Base-by-base conservation (phyloP, 2,888 invertebrate species). In the Boloria selene region DNA sequence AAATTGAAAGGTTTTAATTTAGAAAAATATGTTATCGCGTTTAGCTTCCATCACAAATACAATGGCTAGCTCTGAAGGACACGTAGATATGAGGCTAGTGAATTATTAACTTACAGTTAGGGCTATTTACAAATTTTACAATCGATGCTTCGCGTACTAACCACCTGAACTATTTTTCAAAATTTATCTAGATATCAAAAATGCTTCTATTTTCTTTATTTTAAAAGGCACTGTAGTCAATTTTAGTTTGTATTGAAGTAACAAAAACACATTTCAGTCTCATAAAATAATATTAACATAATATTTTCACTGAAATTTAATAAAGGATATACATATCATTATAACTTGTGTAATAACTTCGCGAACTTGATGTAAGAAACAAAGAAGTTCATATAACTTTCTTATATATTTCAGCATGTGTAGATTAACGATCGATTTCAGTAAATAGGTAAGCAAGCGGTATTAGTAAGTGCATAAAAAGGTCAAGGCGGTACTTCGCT, bases 401-500 rank as follows among this genome's bases (percentile, higher is more conserved):
- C 56, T 56, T 56, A 26, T 56, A 45, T 26, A 45, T 10, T 56
- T 56, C 56, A 56, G 56, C 22, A 59, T 60, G 58, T 64, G 61
- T 67, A 64, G 65, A 69, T 68, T 69, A 72, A 64, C 72, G 67
- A 71, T 70, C 68, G 70, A 70, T 71, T 69, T 72, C 67, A 70
- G 68, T 69, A 62, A 70, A 68, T 70, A 69, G 71, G 74, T 73
- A 73, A 76, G 77, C 68, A 47, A 59, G 59, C 65, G 58, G 68
- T 55, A 68, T 63, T 67, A 77, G 79, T 77, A 76, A 74, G 74
- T 72, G 74, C 71, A 70, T 68, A 71, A 78, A 78, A 70, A 78
- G 80, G 78, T 79, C 80, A 79, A 79, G 80, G 79, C 72, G 61
- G 68, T 66, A 58, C 67, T 73, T 64, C 61, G 67, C 71, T 73